Percentiles rank a stretch among this genome's conserved stretches.
Evolutionary conservation across 2,797 vertebrate genomes (phyloP).

Genomic region (Microcaecilia unicolor): DNA sequence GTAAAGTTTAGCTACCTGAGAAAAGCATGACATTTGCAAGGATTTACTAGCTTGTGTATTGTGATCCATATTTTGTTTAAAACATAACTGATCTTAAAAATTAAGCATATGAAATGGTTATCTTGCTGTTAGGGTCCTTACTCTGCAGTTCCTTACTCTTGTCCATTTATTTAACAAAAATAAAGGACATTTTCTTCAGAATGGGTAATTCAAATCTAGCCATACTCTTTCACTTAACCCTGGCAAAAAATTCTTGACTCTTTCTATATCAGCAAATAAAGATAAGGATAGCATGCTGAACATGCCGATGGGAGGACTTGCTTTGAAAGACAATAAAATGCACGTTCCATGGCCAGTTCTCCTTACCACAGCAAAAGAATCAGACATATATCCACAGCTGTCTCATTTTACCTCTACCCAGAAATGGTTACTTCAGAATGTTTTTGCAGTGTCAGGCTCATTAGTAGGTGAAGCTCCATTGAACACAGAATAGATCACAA

Average conservation of each 20-base stretch:
- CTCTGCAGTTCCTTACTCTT: too few species aligned
- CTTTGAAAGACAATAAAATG: conserved; percentile 48
- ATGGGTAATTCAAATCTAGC: conserved; percentile 35
- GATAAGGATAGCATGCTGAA: conserved; percentile 58
- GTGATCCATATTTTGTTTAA: too few species aligned
- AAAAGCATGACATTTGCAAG: too few species aligned
- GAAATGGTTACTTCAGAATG: conserved; percentile 33
- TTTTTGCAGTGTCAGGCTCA: too few species aligned
- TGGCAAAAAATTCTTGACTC: conserved; percentile 51
- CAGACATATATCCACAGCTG: conserved; percentile 16
- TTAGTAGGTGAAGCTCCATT: too few species aligned
- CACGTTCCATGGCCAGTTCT: conserved; percentile 40
- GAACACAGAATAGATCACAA: too few species aligned
- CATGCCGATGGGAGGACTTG: conserved; percentile 49
- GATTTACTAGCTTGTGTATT: too few species aligned
- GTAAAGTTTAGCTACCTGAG: too few species aligned
- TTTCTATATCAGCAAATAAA: conserved; percentile 65
- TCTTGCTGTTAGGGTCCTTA: neutral
- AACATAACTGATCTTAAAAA: conserved; percentile 25
- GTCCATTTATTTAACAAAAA: neutral
- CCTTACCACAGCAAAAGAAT: conserved; percentile 29
- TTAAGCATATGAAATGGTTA: neutral
- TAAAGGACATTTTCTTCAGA: neutral
- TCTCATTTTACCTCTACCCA: conserved; percentile 21
- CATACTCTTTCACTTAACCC: conserved; percentile 34